These are phyloP conservation scores for Ophioninae sp. DNA, from an alignment of 2,888 invertebrate species.

Conservation along the genomic window DNA sequence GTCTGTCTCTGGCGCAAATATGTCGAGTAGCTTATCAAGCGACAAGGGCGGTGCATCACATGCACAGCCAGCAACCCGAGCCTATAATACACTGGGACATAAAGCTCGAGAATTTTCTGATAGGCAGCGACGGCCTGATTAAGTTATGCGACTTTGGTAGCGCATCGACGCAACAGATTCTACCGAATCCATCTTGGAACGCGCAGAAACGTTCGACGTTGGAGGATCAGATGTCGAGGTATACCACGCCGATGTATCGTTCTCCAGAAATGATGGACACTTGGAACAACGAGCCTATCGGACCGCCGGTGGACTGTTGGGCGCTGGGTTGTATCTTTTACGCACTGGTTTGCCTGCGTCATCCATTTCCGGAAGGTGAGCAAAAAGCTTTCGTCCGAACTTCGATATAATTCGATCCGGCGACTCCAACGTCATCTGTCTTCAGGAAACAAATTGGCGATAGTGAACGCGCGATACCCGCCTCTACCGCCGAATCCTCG, in stretches of 20 bases:
- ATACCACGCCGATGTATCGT: constrained; percentile 97
- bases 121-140: constrained; percentile 91
- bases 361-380: constrained; percentile 97
- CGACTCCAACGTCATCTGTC: not conserved
- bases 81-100: constrained; percentile 98
- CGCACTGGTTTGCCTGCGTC: constrained; percentile 94
- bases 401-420: not conserved
- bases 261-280: constrained; percentile 99
- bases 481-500: constrained; percentile 91
- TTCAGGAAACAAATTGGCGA: constrained; percentile 91
- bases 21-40: constrained; percentile 95
- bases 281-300: constrained; percentile 97
- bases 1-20: constrained; percentile 87
- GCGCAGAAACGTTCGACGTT: constrained; percentile 94
- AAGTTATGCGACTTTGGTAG: constrained; percentile 99
- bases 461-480: constrained; percentile 97
- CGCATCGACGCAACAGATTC: constrained; percentile 90
- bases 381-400: not conserved
- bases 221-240: constrained; percentile 94
- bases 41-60: constrained; percentile 93
- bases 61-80: constrained; percentile 93
- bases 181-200: constrained; percentile 95
- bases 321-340: constrained; percentile 98
- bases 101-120: constrained; percentile 96
- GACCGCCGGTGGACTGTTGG: constrained; percentile 96